Percentiles rank a stretch among this genome's conserved stretches.
These are phyloP conservation scores for Squalus acanthias DNA, from an alignment of 2,797 vertebrate species.

Conservation along the genomic window DNA sequence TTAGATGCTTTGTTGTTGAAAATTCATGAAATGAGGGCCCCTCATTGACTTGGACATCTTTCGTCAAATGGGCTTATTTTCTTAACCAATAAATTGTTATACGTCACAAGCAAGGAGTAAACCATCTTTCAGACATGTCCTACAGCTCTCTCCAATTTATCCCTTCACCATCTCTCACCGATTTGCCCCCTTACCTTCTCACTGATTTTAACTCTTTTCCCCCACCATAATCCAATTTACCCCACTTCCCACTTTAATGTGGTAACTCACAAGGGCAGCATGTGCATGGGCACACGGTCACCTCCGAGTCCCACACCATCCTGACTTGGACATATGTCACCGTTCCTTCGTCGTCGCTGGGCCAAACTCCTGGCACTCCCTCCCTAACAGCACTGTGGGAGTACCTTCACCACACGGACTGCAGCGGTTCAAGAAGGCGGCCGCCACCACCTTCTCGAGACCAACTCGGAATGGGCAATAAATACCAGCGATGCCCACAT, in stretches of 20 bases:
- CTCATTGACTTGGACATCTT: not conserved
- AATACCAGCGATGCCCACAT: not conserved
- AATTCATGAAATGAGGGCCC: not conserved
- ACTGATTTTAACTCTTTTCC: not conserved
- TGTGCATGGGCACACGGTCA: not conserved
- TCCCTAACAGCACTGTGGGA: too few relatives aligned
- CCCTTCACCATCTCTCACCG: not conserved
- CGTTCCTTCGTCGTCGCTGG: not conserved
- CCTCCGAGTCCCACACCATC: not conserved
- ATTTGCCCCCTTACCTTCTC: not conserved
- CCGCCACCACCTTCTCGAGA: not conserved
- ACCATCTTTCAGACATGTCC: not conserved
- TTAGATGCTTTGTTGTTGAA: not conserved
- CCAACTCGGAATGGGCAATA: not conserved
- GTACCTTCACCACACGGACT: not conserved
- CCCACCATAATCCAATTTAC: not conserved
- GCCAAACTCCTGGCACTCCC: not conserved
- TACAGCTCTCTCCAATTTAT: not conserved
- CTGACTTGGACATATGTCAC: not conserved
- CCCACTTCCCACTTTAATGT: not conserved
- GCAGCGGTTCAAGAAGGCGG: not conserved
- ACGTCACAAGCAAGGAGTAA: not conserved
- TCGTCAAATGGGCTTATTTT: not conserved
- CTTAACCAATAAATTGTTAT: not conserved
- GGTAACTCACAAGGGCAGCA: not conserved